Evolutionary conservation across 2,113 vertebrate species (phyloP).

Genomic region (Octodon degus): DNA sequence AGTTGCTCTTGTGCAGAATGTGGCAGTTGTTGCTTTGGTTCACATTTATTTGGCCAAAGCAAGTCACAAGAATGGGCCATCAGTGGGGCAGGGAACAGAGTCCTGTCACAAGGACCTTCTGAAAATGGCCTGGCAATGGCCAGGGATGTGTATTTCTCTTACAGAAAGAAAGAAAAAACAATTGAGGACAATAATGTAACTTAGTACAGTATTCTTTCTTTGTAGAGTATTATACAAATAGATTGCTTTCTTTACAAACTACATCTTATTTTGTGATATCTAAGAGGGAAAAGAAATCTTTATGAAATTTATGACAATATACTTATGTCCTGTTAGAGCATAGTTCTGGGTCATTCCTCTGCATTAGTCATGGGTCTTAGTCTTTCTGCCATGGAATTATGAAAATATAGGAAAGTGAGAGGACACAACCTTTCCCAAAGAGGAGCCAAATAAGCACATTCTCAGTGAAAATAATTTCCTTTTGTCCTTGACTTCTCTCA

Average conservation of each 20-base stretch:
- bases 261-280: slow-evolving; percentile 21
- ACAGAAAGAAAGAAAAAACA: neutral
- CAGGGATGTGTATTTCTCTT: neutral
- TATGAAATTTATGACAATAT: slow-evolving; percentile 1
- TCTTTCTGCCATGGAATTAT: slow-evolving; percentile 1
- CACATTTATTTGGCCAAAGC: neutral
- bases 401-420: slow-evolving; percentile 27
- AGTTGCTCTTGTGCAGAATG: neutral
- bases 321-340: neutral
- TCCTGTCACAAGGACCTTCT: neutral
- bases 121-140: neutral
- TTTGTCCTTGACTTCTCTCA: neutral
- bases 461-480: neutral
- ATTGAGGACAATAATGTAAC: neutral
- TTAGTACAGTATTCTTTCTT: neutral
- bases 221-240: neutral
- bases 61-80: neutral
- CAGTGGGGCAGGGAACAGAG: rapidly evolving
- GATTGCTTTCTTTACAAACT: neutral
- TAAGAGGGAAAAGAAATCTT: neutral
- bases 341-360: neutral
- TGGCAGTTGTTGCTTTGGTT: neutral
- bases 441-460: neutral
- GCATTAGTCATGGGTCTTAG: neutral
- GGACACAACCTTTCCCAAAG: neutral